Evolutionary conservation across 2,797 vertebrate genomes (phyloP).

Genomic region (Scyliorhinus canicula): DNA sequence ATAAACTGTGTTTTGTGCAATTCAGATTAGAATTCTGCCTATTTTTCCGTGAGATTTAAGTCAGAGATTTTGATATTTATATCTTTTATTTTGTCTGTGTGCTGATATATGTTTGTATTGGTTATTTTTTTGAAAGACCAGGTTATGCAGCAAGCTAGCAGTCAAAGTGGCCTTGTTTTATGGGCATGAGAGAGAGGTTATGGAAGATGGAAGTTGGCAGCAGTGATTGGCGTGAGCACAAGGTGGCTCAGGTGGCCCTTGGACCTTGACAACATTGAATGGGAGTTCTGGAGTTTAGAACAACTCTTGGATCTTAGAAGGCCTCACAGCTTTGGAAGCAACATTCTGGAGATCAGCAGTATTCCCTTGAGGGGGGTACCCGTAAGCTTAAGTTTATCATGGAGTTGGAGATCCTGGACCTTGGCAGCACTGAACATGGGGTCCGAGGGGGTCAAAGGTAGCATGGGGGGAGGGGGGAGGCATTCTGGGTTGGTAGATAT

Average conservation of each 20-base stretch:
- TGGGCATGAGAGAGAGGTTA: not conserved
- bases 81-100: not conserved
- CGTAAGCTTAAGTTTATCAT: not conserved
- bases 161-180: not conserved
- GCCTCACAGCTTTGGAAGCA: not conserved
- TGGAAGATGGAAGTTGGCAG: no score
- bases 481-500: not conserved
- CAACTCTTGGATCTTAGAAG: not conserved
- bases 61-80: not conserved
- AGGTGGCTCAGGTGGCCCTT: not conserved
- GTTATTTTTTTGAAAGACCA: not conserved
- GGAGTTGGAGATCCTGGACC: not conserved
- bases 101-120: not conserved
- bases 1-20: not conserved
- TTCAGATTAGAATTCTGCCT: not conserved
- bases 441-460: not conserved
- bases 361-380: not conserved
- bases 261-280: not conserved
- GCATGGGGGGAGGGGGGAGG: not conserved
- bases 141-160: not conserved
- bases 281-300: not conserved
- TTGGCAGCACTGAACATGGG: not conserved
- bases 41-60: not conserved
- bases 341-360: not conserved
- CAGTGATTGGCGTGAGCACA: not conserved